A percentile compares a stretch with the other conserved stretches of the same genome.
phyloP scores from a whole-genome alignment of 1,140 invertebrate species.

The Vollenhovia emeryi region DNA sequence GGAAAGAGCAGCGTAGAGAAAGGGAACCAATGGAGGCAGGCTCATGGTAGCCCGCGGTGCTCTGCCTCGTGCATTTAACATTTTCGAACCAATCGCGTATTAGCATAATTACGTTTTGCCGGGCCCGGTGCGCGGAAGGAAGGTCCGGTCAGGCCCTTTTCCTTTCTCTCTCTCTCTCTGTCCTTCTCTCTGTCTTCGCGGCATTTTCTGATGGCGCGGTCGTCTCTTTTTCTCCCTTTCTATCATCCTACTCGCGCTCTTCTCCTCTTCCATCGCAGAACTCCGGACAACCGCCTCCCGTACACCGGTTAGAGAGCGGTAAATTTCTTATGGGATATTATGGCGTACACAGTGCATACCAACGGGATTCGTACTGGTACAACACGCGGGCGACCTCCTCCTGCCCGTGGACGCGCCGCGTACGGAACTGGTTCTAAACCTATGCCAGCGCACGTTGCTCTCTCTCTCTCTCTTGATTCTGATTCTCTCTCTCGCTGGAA shows the following conservation, averaged over 20 bases:
- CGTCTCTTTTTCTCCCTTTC: conserved; percentile 1
- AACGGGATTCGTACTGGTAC: conserved; percentile 81
- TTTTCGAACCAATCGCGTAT: conserved; percentile 84
- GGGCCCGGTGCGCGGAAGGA: conserved; percentile 71
- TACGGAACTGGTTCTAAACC: conserved; percentile 78
- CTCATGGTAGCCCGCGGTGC: conserved; percentile 80
- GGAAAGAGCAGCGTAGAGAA: conserved; percentile 17
- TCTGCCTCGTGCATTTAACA: conserved; percentile 78
- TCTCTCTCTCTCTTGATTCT: background rate
- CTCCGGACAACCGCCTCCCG: conserved; percentile 43
- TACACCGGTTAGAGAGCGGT: conserved; percentile 79
- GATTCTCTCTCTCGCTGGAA: conserved; percentile 2
- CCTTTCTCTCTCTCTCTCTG: conserved; percentile 40
- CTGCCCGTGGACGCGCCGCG: conserved; percentile 49
- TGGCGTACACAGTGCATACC: conserved; percentile 79
- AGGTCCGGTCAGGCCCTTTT: conserved; percentile 55
- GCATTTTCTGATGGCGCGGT: conserved; percentile 53
- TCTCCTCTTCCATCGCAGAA: conserved; percentile 49
- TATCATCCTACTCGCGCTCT: background rate
- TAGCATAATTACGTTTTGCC: conserved; percentile 84
- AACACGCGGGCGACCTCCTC: conserved; percentile 73
- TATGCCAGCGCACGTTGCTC: conserved; percentile 58
- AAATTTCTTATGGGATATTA: conserved; percentile 83
- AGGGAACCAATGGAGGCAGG: conserved; percentile 70
- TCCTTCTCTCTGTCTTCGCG: conserved; percentile 20